phyloP scores from a whole-genome alignment of 2,888 invertebrate species.

The Trissonchulus sp. region DNA sequence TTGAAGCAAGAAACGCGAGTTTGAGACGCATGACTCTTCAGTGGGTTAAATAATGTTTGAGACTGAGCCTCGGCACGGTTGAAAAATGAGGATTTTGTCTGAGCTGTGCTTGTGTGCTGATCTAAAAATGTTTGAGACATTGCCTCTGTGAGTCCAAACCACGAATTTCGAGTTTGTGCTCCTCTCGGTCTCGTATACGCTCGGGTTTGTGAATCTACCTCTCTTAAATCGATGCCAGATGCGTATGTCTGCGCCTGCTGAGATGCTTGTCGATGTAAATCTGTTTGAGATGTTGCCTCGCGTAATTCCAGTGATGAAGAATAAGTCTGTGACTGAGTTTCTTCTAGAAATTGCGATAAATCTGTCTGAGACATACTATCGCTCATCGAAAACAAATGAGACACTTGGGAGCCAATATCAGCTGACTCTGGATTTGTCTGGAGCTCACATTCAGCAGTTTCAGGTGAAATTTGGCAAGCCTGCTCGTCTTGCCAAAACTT shows the following conservation, averaged over 20 bases:
- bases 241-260: slow-evolving; percentile 11
- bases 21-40: not conserved
- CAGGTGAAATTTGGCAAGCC: not conserved
- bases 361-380: not conserved
- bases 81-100: not conserved
- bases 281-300: slow-evolving; percentile 26
- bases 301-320: not conserved
- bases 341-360: not conserved
- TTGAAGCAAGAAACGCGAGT: not conserved
- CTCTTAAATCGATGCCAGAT: slow-evolving; percentile 6
- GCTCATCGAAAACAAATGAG: not conserved
- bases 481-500: not conserved
- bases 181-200: not conserved
- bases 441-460: not conserved
- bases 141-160: not conserved
- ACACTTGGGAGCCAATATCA: not conserved
- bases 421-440: not conserved
- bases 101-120: not conserved
- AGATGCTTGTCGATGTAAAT: not conserved
- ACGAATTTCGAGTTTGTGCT: not conserved
- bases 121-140: not conserved
- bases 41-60: not conserved
- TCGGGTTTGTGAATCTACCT: not conserved
- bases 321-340: slow-evolving; percentile 5
- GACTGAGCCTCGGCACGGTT: not conserved